These are phyloP conservation scores for Zaprionus obscuricornis DNA, from an alignment of 2,888 invertebrate species.

Conservation along the genomic window DNA sequence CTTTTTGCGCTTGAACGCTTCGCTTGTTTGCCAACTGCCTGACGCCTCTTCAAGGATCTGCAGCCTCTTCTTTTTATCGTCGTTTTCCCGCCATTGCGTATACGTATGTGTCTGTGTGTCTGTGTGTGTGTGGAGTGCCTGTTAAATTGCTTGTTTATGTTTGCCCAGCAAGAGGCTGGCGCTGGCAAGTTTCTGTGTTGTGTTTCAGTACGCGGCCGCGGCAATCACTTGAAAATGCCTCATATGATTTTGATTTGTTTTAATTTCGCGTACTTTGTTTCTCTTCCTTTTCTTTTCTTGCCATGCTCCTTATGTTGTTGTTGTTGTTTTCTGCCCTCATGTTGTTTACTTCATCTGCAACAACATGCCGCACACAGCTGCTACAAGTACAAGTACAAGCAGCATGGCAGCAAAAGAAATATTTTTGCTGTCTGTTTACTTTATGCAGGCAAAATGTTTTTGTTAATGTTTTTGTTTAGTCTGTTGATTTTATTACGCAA, in stretches of 20 bases:
- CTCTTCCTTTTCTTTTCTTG: not conserved
- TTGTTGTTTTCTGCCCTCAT: not conserved
- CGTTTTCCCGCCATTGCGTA: not conserved
- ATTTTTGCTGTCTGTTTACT: constrained; percentile 16
- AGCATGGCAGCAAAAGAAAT: constrained; percentile 7
- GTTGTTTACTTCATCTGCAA: constrained; percentile 38
- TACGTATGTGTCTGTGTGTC: not conserved
- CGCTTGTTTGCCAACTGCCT: constrained; percentile 75
- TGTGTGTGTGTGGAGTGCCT: constrained; percentile 37
- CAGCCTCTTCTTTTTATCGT: constrained; percentile 21
- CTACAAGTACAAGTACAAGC: constrained; percentile 1
- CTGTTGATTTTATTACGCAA: constrained; percentile 55
- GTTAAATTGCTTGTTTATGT: constrained; percentile 75
- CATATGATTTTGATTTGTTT: constrained; percentile 75
- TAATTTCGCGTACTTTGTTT: constrained; percentile 51
- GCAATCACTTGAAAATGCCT: constrained; percentile 72
- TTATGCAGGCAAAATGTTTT: constrained; percentile 47
- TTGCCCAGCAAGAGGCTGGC: constrained; percentile 51
- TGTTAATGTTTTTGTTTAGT: constrained; percentile 59
- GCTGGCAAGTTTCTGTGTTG: constrained; percentile 23
- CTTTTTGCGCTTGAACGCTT: constrained; percentile 77
- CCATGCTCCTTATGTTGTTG: too few species aligned
- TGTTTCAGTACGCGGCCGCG: constrained; percentile 38
- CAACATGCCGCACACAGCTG: constrained; percentile 1
- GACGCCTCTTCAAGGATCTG: constrained; percentile 49